Evolutionary conservation across 2,888 invertebrate genomes (phyloP).

Genomic region (Stomorhina lunata): DNA sequence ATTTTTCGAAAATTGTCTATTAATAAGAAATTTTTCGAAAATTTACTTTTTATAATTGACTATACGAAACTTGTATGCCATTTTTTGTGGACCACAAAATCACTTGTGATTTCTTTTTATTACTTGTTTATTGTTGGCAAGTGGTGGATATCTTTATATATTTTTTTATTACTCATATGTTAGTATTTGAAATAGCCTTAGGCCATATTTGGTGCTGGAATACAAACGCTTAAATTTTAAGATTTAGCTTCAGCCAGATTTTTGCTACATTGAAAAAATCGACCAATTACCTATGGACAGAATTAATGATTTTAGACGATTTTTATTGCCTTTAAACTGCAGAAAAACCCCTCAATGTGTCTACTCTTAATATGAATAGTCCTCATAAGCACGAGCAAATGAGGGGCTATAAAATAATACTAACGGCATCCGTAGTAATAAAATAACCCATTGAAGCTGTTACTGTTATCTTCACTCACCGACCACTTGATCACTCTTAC

Average conservation of each 20-base stretch:
- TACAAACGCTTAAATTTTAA: neutral
- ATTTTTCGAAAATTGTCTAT: no score
- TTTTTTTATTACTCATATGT: neutral
- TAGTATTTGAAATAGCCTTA: neutral
- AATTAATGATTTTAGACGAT: conserved; percentile 3
- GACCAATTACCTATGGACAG: conserved; percentile 34
- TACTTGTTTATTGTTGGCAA: conserved; percentile 42
- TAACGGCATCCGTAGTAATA: conserved; percentile 3
- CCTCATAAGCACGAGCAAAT: conserved; percentile 1
- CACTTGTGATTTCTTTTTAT: conserved; percentile 54
- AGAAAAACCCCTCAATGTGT: neutral
- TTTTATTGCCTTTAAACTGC: neutral
- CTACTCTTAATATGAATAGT: neutral
- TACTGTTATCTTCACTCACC: conserved; percentile 1
- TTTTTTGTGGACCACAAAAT: conserved; percentile 22
- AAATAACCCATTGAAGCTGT: neutral
- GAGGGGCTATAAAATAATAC: neutral
- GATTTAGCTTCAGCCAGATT: conserved; percentile 11
- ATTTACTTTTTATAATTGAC: no score
- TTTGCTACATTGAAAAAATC: conserved; percentile 38
- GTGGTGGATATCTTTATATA: neutral
- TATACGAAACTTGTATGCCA: neutral
- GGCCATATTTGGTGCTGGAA: neutral
- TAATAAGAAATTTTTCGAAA: no score
- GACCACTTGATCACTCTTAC: conserved; percentile 7